These are phyloP conservation scores for Apogon hyalosoma DNA, from an alignment of 2,797 vertebrate species.

Conservation along the genomic window DNA sequence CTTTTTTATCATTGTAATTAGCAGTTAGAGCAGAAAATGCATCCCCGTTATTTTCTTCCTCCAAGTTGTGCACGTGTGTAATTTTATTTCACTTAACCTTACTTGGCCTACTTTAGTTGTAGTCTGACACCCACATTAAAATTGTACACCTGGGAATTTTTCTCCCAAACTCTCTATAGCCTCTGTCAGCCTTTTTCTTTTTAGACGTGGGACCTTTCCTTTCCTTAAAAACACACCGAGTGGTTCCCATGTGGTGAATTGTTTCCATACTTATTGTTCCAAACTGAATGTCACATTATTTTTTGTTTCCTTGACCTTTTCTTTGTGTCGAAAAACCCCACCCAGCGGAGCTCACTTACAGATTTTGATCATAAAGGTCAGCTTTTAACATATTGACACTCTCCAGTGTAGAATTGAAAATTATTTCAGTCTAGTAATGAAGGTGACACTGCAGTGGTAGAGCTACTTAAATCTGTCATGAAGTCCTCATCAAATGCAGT, in stretches of 20 bases:
- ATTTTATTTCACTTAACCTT: conserved; percentile 31
- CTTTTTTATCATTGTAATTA: conserved; percentile 54
- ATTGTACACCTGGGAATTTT: conserved; percentile 4
- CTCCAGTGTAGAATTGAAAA: too few species aligned
- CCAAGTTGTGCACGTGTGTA: conserved; percentile 19
- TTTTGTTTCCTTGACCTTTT: conserved; percentile 61
- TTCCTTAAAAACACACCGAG: conserved; percentile 15
- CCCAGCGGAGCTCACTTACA: conserved; percentile 28
- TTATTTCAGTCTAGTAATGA: background rate
- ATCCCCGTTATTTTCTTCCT: conserved; percentile 43
- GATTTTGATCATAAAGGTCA: conserved; percentile 14
- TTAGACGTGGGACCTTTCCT: background rate
- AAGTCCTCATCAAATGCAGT: conserved; percentile 18
- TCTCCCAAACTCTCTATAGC: background rate
- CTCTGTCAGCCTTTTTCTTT: background rate
- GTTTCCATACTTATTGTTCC: conserved; percentile 62
- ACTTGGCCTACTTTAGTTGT: background rate
- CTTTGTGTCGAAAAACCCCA: conserved; percentile 24
- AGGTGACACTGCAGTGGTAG: too few species aligned
- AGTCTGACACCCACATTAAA: background rate
- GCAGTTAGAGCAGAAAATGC: conserved; percentile 40
- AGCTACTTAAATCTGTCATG: conserved; percentile 9
- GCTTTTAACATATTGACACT: background rate
- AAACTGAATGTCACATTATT: conserved; percentile 41
- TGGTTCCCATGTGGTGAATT: conserved; percentile 40